Percentiles rank a stretch among this genome's conserved stretches.
Evolutionary conservation across 2,797 vertebrate genomes (phyloP).

Genomic region (Sylvia borin): DNA sequence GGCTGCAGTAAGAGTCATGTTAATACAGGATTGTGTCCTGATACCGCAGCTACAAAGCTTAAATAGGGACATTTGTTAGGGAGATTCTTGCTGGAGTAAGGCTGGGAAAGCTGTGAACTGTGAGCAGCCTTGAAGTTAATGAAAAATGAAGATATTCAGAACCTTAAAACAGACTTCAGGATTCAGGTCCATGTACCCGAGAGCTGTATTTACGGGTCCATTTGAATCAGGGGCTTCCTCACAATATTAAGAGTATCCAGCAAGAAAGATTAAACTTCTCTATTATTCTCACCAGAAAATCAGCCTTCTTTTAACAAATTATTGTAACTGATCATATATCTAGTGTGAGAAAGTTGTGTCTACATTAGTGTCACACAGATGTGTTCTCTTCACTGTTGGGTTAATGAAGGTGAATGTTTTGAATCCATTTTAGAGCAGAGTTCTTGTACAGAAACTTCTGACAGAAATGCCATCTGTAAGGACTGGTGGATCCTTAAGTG

Average conservation of each 20-base stretch:
- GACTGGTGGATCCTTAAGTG: not conserved
- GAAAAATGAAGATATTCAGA: not conserved
- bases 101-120: not conserved
- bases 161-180: not conserved
- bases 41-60: not conserved
- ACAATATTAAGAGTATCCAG: not conserved
- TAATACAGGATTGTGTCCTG: not conserved
- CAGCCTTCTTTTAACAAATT: slow-evolving; percentile 16
- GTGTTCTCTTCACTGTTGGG: not conserved
- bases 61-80: not conserved
- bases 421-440: slow-evolving; percentile 21
- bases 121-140: not conserved
- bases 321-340: not conserved
- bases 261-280: not conserved
- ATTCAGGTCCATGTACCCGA: not conserved
- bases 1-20: not conserved
- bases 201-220: not conserved
- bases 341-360: not conserved
- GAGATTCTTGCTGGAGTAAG: not conserved
- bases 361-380: not conserved
- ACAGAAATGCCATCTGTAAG: not conserved
- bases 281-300: not conserved
- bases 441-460: slow-evolving; percentile 7
- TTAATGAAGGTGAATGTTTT: slow-evolving; percentile 14
- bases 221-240: not conserved